A percentile compares a stretch with the other conserved stretches of the same genome.
phyloP scores from a whole-genome alignment of 2,888 invertebrate species.

The Rotaria magnacalcarata region DNA sequence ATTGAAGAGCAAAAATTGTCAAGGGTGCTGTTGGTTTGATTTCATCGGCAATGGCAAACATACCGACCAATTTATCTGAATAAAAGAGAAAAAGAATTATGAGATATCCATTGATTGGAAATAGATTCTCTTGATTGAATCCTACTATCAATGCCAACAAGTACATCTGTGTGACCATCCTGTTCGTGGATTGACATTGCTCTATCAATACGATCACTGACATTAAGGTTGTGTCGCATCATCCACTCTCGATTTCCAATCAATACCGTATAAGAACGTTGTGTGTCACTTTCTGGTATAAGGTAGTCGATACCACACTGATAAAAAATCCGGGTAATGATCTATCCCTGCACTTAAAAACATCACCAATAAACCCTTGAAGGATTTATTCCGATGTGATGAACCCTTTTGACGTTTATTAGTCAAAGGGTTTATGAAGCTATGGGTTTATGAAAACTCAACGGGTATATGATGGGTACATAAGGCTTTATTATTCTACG shows the following conservation, averaged over 20 bases:
- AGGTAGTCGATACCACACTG: background rate
- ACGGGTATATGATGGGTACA: too few species aligned
- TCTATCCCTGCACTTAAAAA: too few species aligned
- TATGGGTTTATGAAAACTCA: too few species aligned
- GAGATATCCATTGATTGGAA: too few species aligned
- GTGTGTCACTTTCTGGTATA: background rate
- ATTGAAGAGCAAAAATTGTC: conserved; percentile 76
- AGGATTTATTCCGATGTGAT: too few species aligned
- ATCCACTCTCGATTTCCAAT: conserved; percentile 96
- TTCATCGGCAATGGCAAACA: conserved; percentile 86
- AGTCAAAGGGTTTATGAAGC: too few species aligned
- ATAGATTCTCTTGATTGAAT: background rate
- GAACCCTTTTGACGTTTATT: too few species aligned
- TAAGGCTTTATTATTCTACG: too few species aligned
- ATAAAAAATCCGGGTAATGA: too few species aligned
- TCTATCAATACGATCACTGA: conserved; percentile 71
- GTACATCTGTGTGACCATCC: conserved; percentile 80
- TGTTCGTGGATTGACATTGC: conserved; percentile 77
- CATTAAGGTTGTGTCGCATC: conserved; percentile 75
- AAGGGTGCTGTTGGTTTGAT: conserved; percentile 92
- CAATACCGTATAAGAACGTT: conserved; percentile 64
- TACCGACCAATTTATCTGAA: conserved; percentile 66
- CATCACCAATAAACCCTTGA: too few species aligned
- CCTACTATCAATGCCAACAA: conserved; percentile 79
- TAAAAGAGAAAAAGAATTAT: background rate